Evolutionary conservation across 2,888 invertebrate species (phyloP), one percentile per base, ranked within the genome.

Genomic region (Polylopha cassiicola): DNA sequence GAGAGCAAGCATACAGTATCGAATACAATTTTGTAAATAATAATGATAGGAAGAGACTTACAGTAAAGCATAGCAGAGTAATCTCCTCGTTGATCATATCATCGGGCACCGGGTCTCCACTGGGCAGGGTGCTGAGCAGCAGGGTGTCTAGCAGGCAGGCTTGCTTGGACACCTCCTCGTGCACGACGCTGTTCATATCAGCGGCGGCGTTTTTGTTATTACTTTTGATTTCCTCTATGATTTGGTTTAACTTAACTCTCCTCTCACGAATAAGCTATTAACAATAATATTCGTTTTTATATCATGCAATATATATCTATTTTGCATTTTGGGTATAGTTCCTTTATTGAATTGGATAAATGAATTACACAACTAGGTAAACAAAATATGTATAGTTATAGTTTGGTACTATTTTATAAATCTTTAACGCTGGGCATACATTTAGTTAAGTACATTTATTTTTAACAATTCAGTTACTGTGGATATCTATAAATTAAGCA

Each of bases 31-130:
- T n/a, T n/a, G n/a, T n/a, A n/a, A n/a, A n/a, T n/a, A n/a, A 23
- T 7, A n/a, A 4, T 23, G 7, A 4, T 23, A 6, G 4, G 4
- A 23, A n/a, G 3, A 16, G 14, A 44, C 51, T 55, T 51, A 65
- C 65, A 10, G 65, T 62, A 32, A 53, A 65, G 24, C 55, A 50
- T 4, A 61, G 31, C 5, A 65, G 51, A 20, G 51, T 61, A 11
- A 64, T 48, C 50, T 65, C 64, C 24, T 64, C 62, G 27, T 53
- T 55, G 20, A 63, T 65, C 13, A 55, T 48, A 2, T 58, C 53
- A 23, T 64, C 58, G 2, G 59, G 53, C 7, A 51, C 44, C 0
- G 52, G 45, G 2, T 58, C 49, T 1, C 60, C 62, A 31, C 53
- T 53, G 8, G 52, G 43, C 3, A 53, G 39, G 28, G 48, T 56